phyloP scores from a whole-genome alignment of 2,113 vertebrate genomes.

The Pogonocichla stellata region DNA sequence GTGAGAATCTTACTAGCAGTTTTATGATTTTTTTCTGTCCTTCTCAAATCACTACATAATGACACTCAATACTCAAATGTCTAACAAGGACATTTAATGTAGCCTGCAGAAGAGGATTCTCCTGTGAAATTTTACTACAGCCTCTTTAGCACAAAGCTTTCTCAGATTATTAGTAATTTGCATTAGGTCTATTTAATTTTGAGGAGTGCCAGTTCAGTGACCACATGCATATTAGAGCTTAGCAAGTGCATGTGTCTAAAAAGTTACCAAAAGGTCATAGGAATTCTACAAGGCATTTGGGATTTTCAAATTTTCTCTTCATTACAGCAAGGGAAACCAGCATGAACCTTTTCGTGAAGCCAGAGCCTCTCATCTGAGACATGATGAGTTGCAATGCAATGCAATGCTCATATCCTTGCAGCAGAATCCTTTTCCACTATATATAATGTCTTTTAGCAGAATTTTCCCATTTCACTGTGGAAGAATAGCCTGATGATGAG shows the following conservation, averaged over 20 bases:
- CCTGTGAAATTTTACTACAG: constrained; percentile 65
- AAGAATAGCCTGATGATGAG: background rate
- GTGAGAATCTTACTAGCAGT: constrained; percentile 46
- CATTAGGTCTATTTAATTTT: constrained; percentile 63
- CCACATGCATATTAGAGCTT: constrained; percentile 40
- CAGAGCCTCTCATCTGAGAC: background rate
- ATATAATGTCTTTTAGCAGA: background rate
- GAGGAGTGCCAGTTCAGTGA: constrained; percentile 52
- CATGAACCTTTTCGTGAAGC: background rate
- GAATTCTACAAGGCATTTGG: constrained; percentile 38
- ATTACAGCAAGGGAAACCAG: constrained; percentile 10
- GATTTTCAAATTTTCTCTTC: constrained; percentile 34
- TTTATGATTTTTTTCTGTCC: constrained; percentile 60
- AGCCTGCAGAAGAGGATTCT: constrained; percentile 50
- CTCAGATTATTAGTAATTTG: constrained; percentile 61
- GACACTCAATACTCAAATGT: constrained; percentile 58
- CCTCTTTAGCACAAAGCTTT: constrained; percentile 59
- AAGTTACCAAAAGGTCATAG: constrained; percentile 63
- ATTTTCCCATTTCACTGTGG: background rate
- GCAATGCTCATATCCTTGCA: rapidly evolving
- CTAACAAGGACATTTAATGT: constrained; percentile 61
- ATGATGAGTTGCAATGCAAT: background rate
- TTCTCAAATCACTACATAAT: constrained; percentile 62
- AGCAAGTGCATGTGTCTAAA: constrained; percentile 38
- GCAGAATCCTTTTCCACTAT: background rate